Base-by-base conservation (phyloP, 2,797 vertebrate genomes). In the Hyperoplus lanceolatus region DNA sequence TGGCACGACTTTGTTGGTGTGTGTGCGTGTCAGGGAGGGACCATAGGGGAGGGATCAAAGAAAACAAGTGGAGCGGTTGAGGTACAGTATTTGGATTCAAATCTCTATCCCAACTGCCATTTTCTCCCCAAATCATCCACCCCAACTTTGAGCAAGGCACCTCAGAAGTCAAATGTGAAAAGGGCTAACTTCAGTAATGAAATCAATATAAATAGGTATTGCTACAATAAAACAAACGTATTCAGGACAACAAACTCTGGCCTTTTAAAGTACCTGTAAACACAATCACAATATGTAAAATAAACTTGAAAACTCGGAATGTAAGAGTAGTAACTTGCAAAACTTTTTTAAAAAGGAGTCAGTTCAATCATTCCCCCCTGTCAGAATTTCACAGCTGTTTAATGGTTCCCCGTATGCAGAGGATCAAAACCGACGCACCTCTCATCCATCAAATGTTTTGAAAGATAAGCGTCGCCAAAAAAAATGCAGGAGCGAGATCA, bases 291-390 rank as follows among this genome's bases (percentile, higher is more conserved):
- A 54, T 29, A 48, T 63, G 9, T 42, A 63, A 73, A 73, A 80
- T 43, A 51, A 69, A 65, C 72, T 11, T 18, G 55, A 60, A 54
- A 72, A 64, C 53, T 57, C 12, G 15, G 53, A 68, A 46, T 74
- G 29, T 39, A 77, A 77, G 29, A 76, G 64, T 18, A 53, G 16
- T n/a, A 49, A 74, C 46, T 41, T 55, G 7, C 39, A 45, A n/a
- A 62, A 53, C 59, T 73, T 62, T 79, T 46, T n/a, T n/a, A n/a
- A n/a, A 56, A 75, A 73, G 56, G 21, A 51, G 73, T 53, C 64
- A 73, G 51, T 70, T 71, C 38, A 64, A 43, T 70, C 45, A 43
- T 50, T 65, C 70, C 14, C 9, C 14, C 9, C 39, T 29, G 60
- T 38, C 55, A 13, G 57, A 66, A 64, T 62, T 65, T 59, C 56